Evolutionary conservation across 2,888 invertebrate genomes (phyloP).

Genomic region (Cataglyphis altisquamis): DNA sequence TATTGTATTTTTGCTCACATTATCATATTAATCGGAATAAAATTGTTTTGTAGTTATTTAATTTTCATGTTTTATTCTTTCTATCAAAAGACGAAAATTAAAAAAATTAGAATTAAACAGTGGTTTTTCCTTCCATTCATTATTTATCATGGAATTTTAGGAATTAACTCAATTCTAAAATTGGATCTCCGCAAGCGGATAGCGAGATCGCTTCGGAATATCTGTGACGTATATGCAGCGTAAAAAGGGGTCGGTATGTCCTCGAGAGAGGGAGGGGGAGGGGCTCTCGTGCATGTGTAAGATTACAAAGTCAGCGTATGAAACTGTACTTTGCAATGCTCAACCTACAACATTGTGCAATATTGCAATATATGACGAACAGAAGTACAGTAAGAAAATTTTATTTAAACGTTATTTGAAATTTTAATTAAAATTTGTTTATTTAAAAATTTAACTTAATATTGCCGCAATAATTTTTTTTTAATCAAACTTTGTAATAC

Average conservation of each 20-base stretch:
- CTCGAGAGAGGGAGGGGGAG: slow-evolving; percentile 6
- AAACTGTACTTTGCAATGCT: slow-evolving; percentile 9
- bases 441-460: not conserved
- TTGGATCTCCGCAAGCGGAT: not conserved
- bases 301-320: slow-evolving; percentile 3
- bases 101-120: not conserved
- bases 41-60: not conserved
- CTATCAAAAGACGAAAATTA: not conserved
- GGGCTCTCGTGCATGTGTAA: not conserved
- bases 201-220: slow-evolving; percentile 38
- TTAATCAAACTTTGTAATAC: not conserved
- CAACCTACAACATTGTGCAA: slow-evolving; percentile 10
- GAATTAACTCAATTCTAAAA: slow-evolving; percentile 21
- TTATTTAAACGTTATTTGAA: not conserved
- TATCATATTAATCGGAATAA: not conserved
- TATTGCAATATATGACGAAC: not conserved
- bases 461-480: not conserved
- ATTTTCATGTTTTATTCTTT: not conserved
- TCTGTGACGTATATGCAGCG: slow-evolving; percentile 9
- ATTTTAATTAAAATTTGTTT: too few species aligned
- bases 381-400: not conserved
- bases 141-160: slow-evolving; percentile 14
- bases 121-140: not conserved
- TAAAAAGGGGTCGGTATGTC: slow-evolving; percentile 29
- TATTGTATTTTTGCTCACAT: not conserved